phyloP scores from a whole-genome alignment of 1,140 invertebrate genomes.

The Eumaeus atala region DNA sequence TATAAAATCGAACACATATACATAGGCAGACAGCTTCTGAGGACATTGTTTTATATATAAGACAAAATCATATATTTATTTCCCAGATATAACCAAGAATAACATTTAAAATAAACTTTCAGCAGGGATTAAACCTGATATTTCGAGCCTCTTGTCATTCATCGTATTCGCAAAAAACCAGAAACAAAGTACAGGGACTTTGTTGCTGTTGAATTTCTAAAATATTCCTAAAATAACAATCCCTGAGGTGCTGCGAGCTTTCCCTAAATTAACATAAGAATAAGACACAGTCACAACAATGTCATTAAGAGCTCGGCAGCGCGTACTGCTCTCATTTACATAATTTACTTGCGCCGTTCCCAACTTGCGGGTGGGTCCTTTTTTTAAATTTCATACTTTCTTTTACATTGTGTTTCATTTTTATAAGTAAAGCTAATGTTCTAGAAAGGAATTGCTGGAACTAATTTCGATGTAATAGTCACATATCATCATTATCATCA shows the following conservation, averaged over 20 bases:
- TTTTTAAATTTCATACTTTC: conserved; percentile 6
- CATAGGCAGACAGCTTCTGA: too few relatives aligned
- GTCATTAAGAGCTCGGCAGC: conserved; percentile 34
- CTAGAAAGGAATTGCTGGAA: not conserved
- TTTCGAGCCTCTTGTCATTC: not conserved
- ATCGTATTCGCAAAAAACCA: not conserved
- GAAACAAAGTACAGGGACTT: too few relatives aligned
- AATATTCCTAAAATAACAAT: not conserved
- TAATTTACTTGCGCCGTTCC: not conserved
- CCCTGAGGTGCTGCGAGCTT: conserved; percentile 24
- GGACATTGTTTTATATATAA: too few relatives aligned
- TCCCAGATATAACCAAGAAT: too few relatives aligned
- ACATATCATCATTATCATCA: too few relatives aligned
- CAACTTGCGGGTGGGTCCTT: conserved; percentile 3
- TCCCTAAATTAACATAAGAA: conserved; percentile 53
- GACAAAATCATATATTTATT: too few relatives aligned
- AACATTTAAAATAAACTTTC: too few relatives aligned
- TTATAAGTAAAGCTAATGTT: not conserved
- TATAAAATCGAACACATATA: too few relatives aligned
- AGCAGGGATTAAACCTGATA: too few relatives aligned
- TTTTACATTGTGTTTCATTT: not conserved
- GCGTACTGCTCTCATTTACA: conserved; percentile 9
- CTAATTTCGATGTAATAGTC: too few relatives aligned
- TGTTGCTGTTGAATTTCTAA: not conserved
- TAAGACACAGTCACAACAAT: conserved; percentile 34